Base-by-base conservation (phyloP, 2,888 invertebrate genomes). In the Drosophila borealis region DNA sequence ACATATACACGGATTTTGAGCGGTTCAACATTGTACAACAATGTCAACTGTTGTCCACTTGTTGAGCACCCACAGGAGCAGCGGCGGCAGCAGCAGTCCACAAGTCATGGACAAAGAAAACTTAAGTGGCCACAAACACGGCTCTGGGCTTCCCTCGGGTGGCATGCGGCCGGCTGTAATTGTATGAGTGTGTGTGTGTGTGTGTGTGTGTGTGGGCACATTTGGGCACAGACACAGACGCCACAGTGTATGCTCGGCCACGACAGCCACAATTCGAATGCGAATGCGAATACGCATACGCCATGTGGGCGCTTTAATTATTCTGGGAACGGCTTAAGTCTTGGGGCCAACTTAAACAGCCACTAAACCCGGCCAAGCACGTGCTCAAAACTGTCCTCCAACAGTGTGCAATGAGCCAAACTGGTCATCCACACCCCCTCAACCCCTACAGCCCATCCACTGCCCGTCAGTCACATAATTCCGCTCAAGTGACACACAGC, bases 31-130 rank as follows among this genome's bases (percentile, higher is more conserved):
- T 62, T 80, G 80, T 80, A 69, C 48, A 69, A 70, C 78, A 75
- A 84, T 82, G 82, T 88, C 83, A 85, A 85, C 74, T 76, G 77
- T 69, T 81, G 82, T 74, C 88, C 88, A 83, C 83, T 88, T 83
- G 83, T 83, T 83, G 83, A 86, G 56, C 76, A 65, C 65, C 50
- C 69, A 55, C 74, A 67, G 61, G 46, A 59, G 74, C 60, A 65
- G 44, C 59, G 62, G 37, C 41, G n/a, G 49, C 57, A 34, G 57
- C 45, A 21, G 48, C 54, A 39, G 71, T 63, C 74, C 81, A 79
- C 86, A 81, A 76, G 85, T 76, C 85, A 71, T 54, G 77, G 65
- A 85, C 86, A 82, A 82, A 85, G 82, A 79, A 87, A 82, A 85
- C 82, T 88, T 81, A 88, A 88, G 82, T 88, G 88, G 85, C 85